Evolutionary conservation across 2,888 invertebrate species (phyloP).

Genomic region (Rosalia funebris): DNA sequence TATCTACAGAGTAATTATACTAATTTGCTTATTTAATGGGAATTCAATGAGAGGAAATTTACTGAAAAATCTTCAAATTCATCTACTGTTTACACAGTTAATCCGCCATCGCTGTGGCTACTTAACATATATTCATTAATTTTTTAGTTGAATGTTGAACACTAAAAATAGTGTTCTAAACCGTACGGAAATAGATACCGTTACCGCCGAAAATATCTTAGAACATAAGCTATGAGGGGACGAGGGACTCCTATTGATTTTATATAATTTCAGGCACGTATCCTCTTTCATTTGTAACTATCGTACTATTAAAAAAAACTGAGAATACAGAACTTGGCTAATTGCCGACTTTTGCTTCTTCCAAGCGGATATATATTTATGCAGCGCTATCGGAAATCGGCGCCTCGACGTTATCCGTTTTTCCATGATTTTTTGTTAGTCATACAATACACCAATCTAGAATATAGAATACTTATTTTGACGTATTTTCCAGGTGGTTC

Average conservation of each 20-base stretch:
- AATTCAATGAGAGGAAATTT: too few species aligned
- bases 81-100: too few species aligned
- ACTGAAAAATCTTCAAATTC: too few species aligned
- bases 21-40: too few species aligned
- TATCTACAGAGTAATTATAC: too few species aligned
- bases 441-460: not conserved
- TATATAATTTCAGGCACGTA: not conserved
- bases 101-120: too few species aligned
- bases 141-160: too few species aligned
- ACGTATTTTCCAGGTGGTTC: constrained; percentile 45
- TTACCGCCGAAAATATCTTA: not conserved
- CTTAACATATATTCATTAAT: too few species aligned
- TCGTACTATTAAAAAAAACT: constrained; percentile 2
- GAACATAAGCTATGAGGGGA: not conserved
- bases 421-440: constrained; percentile 10
- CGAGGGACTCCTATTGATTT: not conserved
- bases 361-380: constrained; percentile 18
- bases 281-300: not conserved
- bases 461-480: not conserved
- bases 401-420: constrained; percentile 3
- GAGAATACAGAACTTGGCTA: constrained; percentile 13
- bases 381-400: constrained; percentile 15
- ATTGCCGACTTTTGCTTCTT: constrained; percentile 22
- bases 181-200: not conserved
- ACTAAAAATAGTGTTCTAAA: not conserved